Evolutionary conservation across 2,888 invertebrate genomes (phyloP).

Genomic region (Cheilosia urbana): DNA sequence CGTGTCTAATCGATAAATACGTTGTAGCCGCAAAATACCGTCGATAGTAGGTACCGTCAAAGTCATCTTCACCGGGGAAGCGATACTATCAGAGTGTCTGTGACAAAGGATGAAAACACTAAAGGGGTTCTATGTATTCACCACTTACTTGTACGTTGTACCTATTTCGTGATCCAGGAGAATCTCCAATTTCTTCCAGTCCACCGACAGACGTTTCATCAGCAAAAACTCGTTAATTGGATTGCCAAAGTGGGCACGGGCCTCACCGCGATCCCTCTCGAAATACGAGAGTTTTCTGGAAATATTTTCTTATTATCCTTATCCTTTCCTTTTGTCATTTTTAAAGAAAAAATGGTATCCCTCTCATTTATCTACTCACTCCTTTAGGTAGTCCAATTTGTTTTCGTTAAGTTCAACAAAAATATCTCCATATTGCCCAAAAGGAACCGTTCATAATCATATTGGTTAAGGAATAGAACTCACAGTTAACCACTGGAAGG

Average conservation of each 20-base stretch:
- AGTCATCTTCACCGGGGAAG: constrained; percentile 92
- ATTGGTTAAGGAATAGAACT: constrained; percentile 81
- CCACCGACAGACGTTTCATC: constrained; percentile 91
- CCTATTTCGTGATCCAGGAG: constrained; percentile 78
- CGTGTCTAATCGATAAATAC: constrained; percentile 94
- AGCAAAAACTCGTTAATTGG: constrained; percentile 96
- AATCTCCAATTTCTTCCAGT: constrained; percentile 80
- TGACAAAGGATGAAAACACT: too few relatives aligned
- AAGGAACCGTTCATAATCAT: constrained; percentile 78
- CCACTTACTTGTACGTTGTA: constrained; percentile 77
- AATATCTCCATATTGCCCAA: constrained; percentile 79
- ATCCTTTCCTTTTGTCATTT: neutral
- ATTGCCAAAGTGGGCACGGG: constrained; percentile 92
- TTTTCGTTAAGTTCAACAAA: constrained; percentile 78
- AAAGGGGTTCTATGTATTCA: too few relatives aligned
- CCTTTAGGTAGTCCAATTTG: constrained; percentile 80
- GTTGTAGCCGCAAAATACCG: constrained; percentile 95
- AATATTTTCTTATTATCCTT: neutral
- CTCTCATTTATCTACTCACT: constrained; percentile 78
- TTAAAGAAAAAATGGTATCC: neutral
- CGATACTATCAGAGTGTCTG: constrained; percentile 77
- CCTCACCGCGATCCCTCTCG: constrained; percentile 89
- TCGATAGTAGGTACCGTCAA: constrained; percentile 97
- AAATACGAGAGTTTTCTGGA: constrained; percentile 88
- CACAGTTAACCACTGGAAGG: constrained; percentile 65